Base-by-base conservation (phyloP, 1,140 invertebrate genomes). In the Pseudomyrmex sp. region DNA sequence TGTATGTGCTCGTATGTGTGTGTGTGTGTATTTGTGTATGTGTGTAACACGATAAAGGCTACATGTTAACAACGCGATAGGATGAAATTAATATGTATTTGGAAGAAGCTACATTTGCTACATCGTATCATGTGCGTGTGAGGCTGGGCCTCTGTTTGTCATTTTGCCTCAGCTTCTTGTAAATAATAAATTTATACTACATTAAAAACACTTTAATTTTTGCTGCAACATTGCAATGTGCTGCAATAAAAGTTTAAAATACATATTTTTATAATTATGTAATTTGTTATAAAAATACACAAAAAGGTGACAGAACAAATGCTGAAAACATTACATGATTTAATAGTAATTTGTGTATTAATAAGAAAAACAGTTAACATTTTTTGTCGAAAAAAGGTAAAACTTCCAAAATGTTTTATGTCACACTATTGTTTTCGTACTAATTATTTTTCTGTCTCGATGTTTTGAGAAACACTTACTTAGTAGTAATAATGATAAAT, bases 321-420 rank as follows among this genome's bases (percentile, higher is more conserved):
- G 54, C 50, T 52, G 62, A 80, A 72, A 35, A 35, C 35, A 2
- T 68, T 18, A 80, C 63, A 70, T 23, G 23, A 69, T 84, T 79
- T 66, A 70, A 87, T 35, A 82, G 80, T 80, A 89, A 91, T 91
- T 91, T 93, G 92, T 93, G 93, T 82, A 93, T 93, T 93, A 92
- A 92, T 93, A 92, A 35, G 35, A 35, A 3, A 35, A 35, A 35
- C 35, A 7, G 5, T 26, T 26, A 91, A 93, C 92, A 91, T 44
- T 86, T 84, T 88, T 62, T 73, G 77, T 85, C 82, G 88, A 86
- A 76, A 62, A 62, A 87, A 87, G 83, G 82, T 76, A 84, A 84
- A 82, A 87, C 84, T 86, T 87, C 90, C 84, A 83, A 91, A 84
- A 83, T 70, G 83, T 74, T 72, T 74, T 61, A 56, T 85, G 58